These are phyloP conservation scores for Takifugu flavidus DNA, from an alignment of 2,113 vertebrate genomes.

Conservation along the genomic window DNA sequence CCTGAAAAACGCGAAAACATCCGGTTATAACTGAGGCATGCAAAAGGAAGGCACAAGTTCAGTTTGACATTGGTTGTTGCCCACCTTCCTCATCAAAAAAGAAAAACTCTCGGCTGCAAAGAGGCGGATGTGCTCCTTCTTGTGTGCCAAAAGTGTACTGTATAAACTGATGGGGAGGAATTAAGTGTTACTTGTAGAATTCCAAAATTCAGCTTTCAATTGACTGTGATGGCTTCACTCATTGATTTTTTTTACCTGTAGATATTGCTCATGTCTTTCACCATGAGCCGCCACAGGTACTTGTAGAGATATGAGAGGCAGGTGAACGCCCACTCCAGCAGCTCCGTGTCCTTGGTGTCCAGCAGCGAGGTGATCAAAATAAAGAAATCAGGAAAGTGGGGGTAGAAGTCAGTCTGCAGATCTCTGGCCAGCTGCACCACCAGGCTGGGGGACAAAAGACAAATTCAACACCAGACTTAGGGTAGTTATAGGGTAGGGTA, in stretches of 20 bases:
- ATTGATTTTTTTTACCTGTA: slow-evolving; percentile 79
- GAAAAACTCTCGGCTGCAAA: slow-evolving; percentile 98
- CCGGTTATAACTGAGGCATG: background rate
- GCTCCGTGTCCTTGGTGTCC: slow-evolving; percentile 91
- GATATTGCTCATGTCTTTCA: slow-evolving; percentile 89
- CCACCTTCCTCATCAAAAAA: slow-evolving; percentile 96
- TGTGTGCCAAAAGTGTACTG: slow-evolving; percentile 89
- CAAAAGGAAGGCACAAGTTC: background rate
- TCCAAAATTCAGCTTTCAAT: background rate
- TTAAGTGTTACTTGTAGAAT: background rate
- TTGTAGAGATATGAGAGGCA: slow-evolving; percentile 95
- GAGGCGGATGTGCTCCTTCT: slow-evolving; percentile 91
- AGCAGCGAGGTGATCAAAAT: slow-evolving; percentile 83
- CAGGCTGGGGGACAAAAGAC: slow-evolving; percentile 71
- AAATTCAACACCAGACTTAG: background rate
- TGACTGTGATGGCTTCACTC: background rate
- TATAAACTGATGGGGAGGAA: slow-evolving; percentile 78
- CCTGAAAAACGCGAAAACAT: slow-evolving; percentile 63
- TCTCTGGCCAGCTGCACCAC: slow-evolving; percentile 94
- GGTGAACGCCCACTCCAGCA: slow-evolving; percentile 93
- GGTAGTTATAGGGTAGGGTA: no score
- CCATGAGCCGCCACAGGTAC: slow-evolving; percentile 95
- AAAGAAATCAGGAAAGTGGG: slow-evolving; percentile 93
- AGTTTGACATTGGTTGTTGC: background rate
- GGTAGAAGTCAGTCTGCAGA: slow-evolving; percentile 95